Conservation (phyloP, 1,140 invertebrate genomes). For the Drosophila pectinifera region DNA sequence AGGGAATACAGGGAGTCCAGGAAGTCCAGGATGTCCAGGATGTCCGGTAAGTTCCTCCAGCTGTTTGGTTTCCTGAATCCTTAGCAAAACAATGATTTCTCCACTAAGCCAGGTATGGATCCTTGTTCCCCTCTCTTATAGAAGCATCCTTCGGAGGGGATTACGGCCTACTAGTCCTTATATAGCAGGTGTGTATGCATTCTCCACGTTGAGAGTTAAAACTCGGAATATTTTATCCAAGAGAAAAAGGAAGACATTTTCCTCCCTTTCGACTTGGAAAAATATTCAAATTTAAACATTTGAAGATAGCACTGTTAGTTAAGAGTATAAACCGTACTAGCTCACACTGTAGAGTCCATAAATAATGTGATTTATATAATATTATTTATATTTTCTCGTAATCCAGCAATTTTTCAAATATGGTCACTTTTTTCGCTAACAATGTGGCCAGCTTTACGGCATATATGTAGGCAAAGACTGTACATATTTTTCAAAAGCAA, state of each 20-base stretch:
- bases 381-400: no score
- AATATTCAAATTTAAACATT: neutral
- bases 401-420: no score
- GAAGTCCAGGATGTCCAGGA: no score
- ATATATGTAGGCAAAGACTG: slow-evolving; percentile 11
- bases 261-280: neutral
- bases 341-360: no score
- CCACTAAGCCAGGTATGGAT: neutral
- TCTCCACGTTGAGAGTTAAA: neutral
- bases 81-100: neutral
- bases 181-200: neutral
- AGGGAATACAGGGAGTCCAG: no score
- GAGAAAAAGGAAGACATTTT: neutral
- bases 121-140: neutral
- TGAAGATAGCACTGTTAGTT: no score
- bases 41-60: neutral
- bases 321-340: no score
- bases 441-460: neutral
- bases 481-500: slow-evolving; percentile 14
- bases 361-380: no score
- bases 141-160: neutral
- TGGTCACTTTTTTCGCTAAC: no score
- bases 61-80: neutral
- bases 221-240: neutral
- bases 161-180: neutral